Evolutionary conservation across 2,888 invertebrate genomes (phyloP), one percentile per base, ranked within the genome.

Genomic region (Lordiphosa andalusiaca): DNA sequence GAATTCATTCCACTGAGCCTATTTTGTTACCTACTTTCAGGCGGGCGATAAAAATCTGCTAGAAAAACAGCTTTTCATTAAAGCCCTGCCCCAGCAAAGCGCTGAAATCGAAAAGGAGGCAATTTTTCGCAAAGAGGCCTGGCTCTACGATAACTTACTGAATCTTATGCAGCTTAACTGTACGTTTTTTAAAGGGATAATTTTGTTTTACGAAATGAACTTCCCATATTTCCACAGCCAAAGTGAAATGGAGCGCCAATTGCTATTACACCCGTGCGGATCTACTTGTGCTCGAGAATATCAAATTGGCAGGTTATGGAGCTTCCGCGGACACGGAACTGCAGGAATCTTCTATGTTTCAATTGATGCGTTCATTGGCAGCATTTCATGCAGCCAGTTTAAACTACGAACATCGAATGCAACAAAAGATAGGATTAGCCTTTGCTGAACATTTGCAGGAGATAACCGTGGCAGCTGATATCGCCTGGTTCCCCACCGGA

Each of bases 311-410:
- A 0, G 83, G 81, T 0, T 87, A 82, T 49, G 16, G 13, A 6
- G 25, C 60, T 0, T 57, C 69, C 2, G 23, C 52, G 3, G 12
- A 36, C 2, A 53, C 30, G 3, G 47, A 58, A 30, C 68, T 89
- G 13, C 42, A 69, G 0, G 71, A 86, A 2, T 69, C 77, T 16
- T 63, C 73, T 23, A 85, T 90, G 52, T 68, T 85, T 36, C 63
- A 74, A 35, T 71, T 88, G 48, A 60, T 91, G 30, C 76, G 84
- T 21, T 70, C 83, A 1, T 21, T 91, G 54, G 90, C 90, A 2
- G 78, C 77, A 0, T 85, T 90, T 62, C 91, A 91, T 83, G 87
- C 90, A 0, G 73, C 88, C 4, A 85, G 89, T 23, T 72, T 90
- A 12, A 72, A 87, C 10, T 90, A 86, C 46, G 91, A 91, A 69